phyloP scores from a whole-genome alignment of 2,113 vertebrate genomes.

The Cynopterus brachyotis region DNA sequence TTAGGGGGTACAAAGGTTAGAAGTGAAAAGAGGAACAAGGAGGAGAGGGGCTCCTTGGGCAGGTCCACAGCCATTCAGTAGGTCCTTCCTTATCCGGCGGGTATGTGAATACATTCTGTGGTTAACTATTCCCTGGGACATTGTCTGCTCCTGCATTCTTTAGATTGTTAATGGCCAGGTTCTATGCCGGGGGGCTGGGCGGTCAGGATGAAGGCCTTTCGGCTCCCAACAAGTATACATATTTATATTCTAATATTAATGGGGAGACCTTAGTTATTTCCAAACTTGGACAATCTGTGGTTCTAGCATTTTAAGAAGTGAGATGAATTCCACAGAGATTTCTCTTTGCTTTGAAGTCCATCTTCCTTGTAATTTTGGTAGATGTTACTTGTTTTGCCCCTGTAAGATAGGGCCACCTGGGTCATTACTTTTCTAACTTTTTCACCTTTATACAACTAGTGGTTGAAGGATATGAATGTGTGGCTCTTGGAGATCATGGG shows the following conservation, averaged over 20 bases:
- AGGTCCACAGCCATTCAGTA: too few species aligned
- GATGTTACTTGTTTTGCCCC: not conserved
- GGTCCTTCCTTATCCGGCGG: too few species aligned
- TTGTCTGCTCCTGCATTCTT: too few species aligned
- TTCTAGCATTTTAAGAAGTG: not conserved
- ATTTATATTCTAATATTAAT: not conserved
- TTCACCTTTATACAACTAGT: not conserved
- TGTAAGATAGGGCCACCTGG: not conserved
- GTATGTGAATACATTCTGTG: too few species aligned
- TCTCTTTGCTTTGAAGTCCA: not conserved
- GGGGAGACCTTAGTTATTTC: not conserved
- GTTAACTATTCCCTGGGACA: too few species aligned
- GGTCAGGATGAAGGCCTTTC: too few species aligned
- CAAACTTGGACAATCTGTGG: not conserved
- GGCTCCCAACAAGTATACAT: too few species aligned
- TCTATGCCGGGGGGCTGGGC: too few species aligned
- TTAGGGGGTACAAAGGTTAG: too few species aligned
- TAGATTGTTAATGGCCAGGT: too few species aligned
- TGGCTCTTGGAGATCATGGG: not conserved
- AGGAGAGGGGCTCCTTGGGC: too few species aligned
- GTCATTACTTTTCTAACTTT: not conserved
- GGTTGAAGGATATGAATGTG: not conserved
- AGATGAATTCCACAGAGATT: not conserved
- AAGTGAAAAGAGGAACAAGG: too few species aligned
- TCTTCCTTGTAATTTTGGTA: not conserved